Percentiles rank a stretch among this genome's conserved stretches.
Conservation (phyloP, 2,113 vertebrate genomes). For the rat (Rattus norvegicus) region DNA sequence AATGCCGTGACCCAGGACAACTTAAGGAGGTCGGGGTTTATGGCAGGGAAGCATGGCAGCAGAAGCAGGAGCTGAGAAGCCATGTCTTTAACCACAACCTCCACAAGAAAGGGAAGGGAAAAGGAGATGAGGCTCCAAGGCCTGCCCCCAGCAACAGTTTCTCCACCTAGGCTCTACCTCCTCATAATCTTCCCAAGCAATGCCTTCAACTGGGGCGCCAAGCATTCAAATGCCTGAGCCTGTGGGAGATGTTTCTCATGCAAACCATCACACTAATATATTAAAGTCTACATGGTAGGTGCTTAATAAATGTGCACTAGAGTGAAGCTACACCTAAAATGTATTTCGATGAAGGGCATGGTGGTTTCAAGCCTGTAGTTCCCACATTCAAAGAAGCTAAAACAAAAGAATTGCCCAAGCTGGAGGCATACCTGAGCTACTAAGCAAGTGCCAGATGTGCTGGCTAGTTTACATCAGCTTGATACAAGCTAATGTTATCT, state of each 20-base stretch:
- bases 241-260: background rate
- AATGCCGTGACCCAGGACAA: background rate
- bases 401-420: background rate
- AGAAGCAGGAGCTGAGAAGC: background rate
- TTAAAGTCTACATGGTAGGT: background rate
- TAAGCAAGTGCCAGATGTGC: background rate
- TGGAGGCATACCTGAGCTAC: background rate
- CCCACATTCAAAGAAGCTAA: background rate
- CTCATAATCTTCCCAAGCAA: background rate
- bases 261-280: background rate
- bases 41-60: background rate
- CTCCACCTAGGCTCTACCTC: background rate
- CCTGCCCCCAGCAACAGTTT: background rate
- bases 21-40: background rate
- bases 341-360: background rate
- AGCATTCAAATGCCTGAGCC: background rate
- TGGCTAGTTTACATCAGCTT: background rate
- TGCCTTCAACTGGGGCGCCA: background rate
- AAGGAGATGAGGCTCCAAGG: background rate
- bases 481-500: background rate
- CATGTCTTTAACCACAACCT: background rate
- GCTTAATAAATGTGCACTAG: background rate
- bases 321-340: slow-evolving; percentile 15
- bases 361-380: background rate
- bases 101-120: background rate